phyloP scores from a whole-genome alignment of 53 echinoderm and acorn worm genomes.

The Apostichopus leukothele region DNA sequence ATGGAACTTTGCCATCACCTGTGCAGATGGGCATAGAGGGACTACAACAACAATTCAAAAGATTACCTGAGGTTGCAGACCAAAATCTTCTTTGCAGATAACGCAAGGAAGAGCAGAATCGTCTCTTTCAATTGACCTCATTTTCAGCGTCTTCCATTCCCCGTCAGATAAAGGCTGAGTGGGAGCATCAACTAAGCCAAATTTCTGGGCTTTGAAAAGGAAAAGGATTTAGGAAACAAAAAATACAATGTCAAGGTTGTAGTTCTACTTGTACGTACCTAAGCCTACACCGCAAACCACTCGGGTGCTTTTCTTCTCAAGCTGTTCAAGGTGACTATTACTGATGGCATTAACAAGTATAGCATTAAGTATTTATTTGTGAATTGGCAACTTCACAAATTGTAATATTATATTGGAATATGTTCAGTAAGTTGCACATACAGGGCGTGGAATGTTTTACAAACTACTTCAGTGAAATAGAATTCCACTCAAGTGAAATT shows the following conservation, averaged over 20 bases:
- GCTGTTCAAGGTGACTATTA: too few species aligned
- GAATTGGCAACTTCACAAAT: background rate
- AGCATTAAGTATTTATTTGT: background rate
- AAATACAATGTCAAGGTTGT: background rate
- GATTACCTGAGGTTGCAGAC: conserved; percentile 80
- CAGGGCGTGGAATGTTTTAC: too few species aligned
- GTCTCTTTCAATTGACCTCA: conserved; percentile 82
- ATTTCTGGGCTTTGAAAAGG: conserved; percentile 69
- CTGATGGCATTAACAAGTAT: background rate
- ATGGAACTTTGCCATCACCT: too few species aligned
- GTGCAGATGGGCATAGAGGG: too few species aligned
- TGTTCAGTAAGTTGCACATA: background rate
- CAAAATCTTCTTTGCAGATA: conserved; percentile 99
- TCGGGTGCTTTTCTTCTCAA: too few species aligned
- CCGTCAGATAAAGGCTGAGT: conserved; percentile 82
- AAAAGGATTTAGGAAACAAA: conserved; percentile 1
- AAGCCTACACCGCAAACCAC: too few species aligned
- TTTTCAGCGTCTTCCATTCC: conserved; percentile 77
- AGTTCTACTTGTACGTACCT: background rate
- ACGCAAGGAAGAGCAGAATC: conserved; percentile 90
- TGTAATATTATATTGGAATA: background rate
- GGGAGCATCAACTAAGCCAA: conserved; percentile 87
- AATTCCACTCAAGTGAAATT: too few species aligned
- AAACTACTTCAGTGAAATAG: too few species aligned
- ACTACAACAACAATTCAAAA: background rate